These are phyloP conservation scores for Lepidurus couesii DNA, from an alignment of 1,140 invertebrate genomes.

Conservation along the genomic window DNA sequence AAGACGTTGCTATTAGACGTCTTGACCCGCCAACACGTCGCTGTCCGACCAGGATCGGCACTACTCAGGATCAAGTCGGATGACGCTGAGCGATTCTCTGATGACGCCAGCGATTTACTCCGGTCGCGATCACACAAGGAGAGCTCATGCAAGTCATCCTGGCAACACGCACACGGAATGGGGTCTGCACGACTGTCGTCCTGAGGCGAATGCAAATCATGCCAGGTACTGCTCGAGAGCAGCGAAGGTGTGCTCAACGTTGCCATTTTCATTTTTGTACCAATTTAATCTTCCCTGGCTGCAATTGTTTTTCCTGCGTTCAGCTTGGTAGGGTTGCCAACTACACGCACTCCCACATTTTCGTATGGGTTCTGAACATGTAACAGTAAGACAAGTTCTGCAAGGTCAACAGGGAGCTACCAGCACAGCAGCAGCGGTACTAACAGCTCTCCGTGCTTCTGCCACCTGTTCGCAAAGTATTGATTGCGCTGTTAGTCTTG, in stretches of 20 bases:
- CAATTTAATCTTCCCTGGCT: not conserved
- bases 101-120: not conserved
- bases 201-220: conserved; percentile 7
- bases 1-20: not conserved
- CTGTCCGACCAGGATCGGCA: not conserved
- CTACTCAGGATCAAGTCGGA: not conserved
- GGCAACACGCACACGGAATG: conserved; percentile 13
- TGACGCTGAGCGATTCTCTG: not conserved
- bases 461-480: conserved; percentile 18
- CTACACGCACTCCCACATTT: not conserved
- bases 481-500: not conserved
- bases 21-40: not conserved
- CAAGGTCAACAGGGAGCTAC: not conserved
- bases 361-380: not conserved
- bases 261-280: not conserved
- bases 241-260: conserved; percentile 7
- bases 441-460: not conserved
- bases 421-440: conserved; percentile 3
- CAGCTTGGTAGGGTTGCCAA: not conserved
- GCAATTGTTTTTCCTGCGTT: too few species aligned
- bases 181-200: not conserved
- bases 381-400: not conserved
- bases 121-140: not conserved
- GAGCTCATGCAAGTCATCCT: not conserved
- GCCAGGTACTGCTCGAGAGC: not conserved